phyloP scores from a whole-genome alignment of 2,113 vertebrate species.

The Phylloscopus whistleri region DNA sequence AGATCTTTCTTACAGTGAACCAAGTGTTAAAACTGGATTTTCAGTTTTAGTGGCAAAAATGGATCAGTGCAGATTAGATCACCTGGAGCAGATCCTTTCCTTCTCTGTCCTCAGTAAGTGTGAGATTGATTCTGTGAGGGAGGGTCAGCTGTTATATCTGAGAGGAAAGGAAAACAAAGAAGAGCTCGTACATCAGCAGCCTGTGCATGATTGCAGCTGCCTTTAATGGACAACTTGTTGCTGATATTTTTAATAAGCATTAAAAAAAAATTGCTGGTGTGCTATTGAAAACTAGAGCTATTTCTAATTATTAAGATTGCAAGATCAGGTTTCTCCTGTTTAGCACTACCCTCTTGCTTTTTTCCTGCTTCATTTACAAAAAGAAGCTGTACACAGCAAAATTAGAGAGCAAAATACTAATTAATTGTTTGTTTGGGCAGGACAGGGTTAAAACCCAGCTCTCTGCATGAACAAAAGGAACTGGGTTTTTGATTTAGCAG shows the following conservation, averaged over 20 bases:
- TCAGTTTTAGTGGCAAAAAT: neutral
- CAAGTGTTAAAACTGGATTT: neutral
- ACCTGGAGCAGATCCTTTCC: neutral
- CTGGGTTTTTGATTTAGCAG: slow-evolving; percentile 43
- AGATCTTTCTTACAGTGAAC: neutral
- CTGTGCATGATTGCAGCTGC: neutral
- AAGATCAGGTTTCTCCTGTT: neutral
- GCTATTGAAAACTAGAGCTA: neutral
- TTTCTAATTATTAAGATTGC: neutral
- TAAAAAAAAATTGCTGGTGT: neutral
- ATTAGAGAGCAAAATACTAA: neutral
- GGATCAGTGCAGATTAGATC: neutral
- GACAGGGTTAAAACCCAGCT: slow-evolving; percentile 24
- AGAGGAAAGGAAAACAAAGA: neutral
- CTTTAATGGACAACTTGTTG: neutral
- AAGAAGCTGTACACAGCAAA: neutral
- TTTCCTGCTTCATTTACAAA: neutral
- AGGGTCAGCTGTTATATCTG: neutral
- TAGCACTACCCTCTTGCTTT: neutral
- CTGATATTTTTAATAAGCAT: neutral
- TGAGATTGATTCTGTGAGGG: neutral
- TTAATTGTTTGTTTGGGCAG: neutral
- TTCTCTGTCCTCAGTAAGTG: neutral
- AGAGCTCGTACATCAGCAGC: neutral
- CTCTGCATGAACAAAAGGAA: neutral